Evolutionary conservation across 2,797 vertebrate species (phyloP), one percentile per base, ranked within the genome.

Genomic region (Tinamus major): DNA sequence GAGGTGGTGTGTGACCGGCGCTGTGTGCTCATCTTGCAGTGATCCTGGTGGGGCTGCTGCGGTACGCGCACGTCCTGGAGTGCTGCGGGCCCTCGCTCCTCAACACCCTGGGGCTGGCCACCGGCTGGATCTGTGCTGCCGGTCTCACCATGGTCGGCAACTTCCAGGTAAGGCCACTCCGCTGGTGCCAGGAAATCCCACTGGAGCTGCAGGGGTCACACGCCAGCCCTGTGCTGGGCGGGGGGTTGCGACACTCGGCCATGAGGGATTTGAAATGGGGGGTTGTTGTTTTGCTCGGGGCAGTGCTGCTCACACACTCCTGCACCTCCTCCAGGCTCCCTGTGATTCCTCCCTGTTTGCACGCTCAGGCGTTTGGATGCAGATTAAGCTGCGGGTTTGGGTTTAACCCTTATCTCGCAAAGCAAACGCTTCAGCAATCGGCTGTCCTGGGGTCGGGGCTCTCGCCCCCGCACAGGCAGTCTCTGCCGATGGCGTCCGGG

Each of bases 91-190:
- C 98, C 3, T 98, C 98, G 29, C 90, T 99, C 27, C 98, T 99
- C 79, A 99, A 99, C 97, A 98, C 98, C 7, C 98, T 98, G 24
- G 98, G 98, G 37, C 98, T 99, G 85, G 98, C 98, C 55, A 96
- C 98, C 0, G 98, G 98, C 16, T 99, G 98, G 98, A 98, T 99
- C 97, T 99, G 98, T 1, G 98, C 98, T 0, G 98, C 98, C 0
- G 99, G 99, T 2, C 98, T 99, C 97, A 98, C 98, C 94, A 98
- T 99, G 98, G 98, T 99, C 78, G 99, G 99, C 90, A 99, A 98
- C 96, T 99, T 99, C 93, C 99, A 99, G 98, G 98, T 98, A 97
- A 95, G 80, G 29, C 14, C 1, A n/a, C 23, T 64, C 23, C 49
- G 13, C 24, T 24, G 13, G 24, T 13, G 49, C 49, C 46, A 10